Evolutionary conservation across 2,888 invertebrate species (phyloP), one percentile per base, ranked within the genome.

Genomic region (Schizaphis graminum): DNA sequence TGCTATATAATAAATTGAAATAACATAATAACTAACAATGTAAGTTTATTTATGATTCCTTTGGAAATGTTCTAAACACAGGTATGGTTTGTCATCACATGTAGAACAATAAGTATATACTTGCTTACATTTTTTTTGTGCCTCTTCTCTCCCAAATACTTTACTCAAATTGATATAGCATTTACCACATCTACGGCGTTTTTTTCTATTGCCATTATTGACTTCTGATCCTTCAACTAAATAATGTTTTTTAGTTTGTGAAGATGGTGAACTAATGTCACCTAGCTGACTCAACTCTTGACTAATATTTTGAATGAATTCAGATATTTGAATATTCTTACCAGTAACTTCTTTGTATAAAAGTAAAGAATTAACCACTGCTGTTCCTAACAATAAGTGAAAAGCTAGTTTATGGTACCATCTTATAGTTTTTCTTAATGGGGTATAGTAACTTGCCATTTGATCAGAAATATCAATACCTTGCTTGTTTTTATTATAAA

Each of bases 201-300:
- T 84, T 84, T 84, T 84, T 41, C 84, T 84, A 84, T 84, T 84
- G 84, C 84, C 84, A 41, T 84, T 84, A 85, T 85, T 85, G 26
- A 85, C 84, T 85, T 85, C 84, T 85, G 84, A 85, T 85, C 84
- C 84, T 85, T 85, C 84, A 85, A 85, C 84, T 44, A 85, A 85
- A 85, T 85, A 85, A 85, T 85, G 84, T 85, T 85, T 85, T 85
- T 85, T 85, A 44, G 84, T 85, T 85, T 85, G 84, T 85, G 44
- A 85, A 85, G 84, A 85, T 44, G 41, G 41, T 85, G 84, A 26
- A 85, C 44, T 85, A 3, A 85, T 85, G 84, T 85, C 44, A 85
- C 84, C 44, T 44, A 85, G 44, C 84, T 85, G 84, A 85, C 84
- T 85, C 84, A 85, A 85, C 41, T 85, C 84, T 85, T 85, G 44